These are phyloP conservation scores for Dicaeum eximium DNA, from an alignment of 2,113 vertebrate species.

Conservation along the genomic window DNA sequence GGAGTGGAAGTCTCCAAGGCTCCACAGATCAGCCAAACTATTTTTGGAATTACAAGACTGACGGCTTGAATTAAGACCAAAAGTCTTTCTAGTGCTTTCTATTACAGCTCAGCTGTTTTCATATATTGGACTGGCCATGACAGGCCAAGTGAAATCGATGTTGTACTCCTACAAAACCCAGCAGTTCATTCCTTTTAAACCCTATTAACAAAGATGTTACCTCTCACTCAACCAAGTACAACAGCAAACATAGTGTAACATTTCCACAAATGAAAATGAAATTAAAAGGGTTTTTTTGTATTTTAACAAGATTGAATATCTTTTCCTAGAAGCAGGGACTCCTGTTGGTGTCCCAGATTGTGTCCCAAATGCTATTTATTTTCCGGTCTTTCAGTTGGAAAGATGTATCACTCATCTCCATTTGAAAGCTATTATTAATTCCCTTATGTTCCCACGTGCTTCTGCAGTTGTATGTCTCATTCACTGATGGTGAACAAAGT, in stretches of 20 bases:
- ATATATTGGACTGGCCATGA: background rate
- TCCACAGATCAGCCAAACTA: background rate
- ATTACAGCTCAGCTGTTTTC: background rate
- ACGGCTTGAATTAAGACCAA: background rate
- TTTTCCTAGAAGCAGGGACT: background rate
- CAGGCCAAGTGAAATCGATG: background rate
- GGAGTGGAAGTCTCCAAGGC: background rate
- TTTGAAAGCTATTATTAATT: background rate
- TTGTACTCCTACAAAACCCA: background rate
- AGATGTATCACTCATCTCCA: background rate
- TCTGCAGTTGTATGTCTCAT: background rate
- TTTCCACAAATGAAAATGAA: background rate
- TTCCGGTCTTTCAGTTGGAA: background rate
- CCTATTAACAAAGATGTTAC: background rate
- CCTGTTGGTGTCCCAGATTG: background rate
- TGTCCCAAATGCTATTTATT: background rate
- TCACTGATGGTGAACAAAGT: background rate
- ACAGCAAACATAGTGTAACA: background rate
- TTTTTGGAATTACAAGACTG: background rate
- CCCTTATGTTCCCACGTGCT: background rate
- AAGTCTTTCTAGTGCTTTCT: background rate
- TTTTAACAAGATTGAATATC: background rate
- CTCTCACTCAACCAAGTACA: background rate
- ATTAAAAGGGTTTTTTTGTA: background rate
- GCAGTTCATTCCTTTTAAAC: background rate